Conservation (phyloP, 2,888 invertebrate genomes). For the Siphlonurus alternatus region DNA sequence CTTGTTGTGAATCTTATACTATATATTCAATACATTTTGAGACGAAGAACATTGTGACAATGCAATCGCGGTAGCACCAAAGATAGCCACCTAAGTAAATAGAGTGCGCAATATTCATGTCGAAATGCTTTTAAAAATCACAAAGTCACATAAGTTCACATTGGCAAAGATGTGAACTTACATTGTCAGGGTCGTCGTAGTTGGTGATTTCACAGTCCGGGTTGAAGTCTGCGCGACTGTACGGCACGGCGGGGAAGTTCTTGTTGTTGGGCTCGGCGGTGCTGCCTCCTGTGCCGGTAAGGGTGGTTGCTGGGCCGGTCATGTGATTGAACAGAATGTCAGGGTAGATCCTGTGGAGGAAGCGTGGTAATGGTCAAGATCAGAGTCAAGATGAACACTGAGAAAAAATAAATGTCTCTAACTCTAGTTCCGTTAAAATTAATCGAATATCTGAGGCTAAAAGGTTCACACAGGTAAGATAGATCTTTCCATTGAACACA, state of each 20-base stretch:
- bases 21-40: neutral
- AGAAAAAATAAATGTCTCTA: no score
- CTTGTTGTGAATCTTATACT: no score
- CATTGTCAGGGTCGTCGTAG: conserved; percentile 44
- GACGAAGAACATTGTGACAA: neutral
- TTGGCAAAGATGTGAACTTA: conserved; percentile 19
- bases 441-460: no score
- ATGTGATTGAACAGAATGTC: conserved; percentile 65
- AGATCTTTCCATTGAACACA: no score
- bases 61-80: no score
- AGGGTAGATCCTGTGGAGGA: conserved; percentile 39
- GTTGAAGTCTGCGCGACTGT: conserved; percentile 24
- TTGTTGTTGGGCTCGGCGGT: conserved; percentile 15
- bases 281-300: conserved; percentile 21
- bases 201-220: conserved; percentile 41
- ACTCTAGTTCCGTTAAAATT: no score
- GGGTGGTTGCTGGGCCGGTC: conserved; percentile 34
- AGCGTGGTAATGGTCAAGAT: neutral
- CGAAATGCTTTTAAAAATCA: neutral
- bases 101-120: no score
- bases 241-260: conserved; percentile 19
- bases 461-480: no score
- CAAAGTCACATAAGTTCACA: neutral
- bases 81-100: neutral
- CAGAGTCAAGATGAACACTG: no score